Conservation (phyloP, 1,140 invertebrate genomes). For the Hyphantria cunea region DNA sequence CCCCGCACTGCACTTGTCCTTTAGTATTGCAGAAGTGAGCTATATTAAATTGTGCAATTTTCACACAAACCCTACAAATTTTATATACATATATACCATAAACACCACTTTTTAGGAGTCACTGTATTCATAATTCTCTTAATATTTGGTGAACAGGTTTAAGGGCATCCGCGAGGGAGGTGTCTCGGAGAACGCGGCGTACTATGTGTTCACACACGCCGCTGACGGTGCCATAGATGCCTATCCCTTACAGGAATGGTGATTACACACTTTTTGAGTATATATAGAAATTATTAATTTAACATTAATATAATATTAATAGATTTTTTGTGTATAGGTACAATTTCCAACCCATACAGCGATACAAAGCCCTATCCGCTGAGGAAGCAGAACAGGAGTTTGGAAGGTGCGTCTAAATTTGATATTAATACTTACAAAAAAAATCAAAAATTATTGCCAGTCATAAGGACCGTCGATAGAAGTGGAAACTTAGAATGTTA, state of each 20-base stretch:
- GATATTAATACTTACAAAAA: too few relatives aligned
- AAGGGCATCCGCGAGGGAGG: slow-evolving; percentile 96
- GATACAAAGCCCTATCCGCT: slow-evolving; percentile 95
- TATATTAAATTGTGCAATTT: too few relatives aligned
- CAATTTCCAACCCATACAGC: slow-evolving; percentile 93
- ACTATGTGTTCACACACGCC: slow-evolving; percentile 98
- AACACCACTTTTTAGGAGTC: too few relatives aligned
- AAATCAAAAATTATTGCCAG: too few relatives aligned
- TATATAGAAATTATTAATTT: background rate
- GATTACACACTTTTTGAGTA: slow-evolving; percentile 7
- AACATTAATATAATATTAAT: too few relatives aligned
- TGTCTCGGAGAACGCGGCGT: slow-evolving; percentile 96
- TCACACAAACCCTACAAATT: too few relatives aligned
- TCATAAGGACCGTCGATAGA: too few relatives aligned
- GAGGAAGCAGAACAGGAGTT: slow-evolving; percentile 99
- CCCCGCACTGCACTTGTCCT: too few relatives aligned
- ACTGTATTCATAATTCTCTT: too few relatives aligned
- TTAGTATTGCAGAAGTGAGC: too few relatives aligned
- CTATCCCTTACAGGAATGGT: slow-evolving; percentile 97
- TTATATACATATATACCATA: too few relatives aligned
- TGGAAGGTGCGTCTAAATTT: slow-evolving; percentile 80
- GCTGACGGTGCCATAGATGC: slow-evolving; percentile 97
- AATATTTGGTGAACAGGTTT: slow-evolving; percentile 82
- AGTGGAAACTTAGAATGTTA: too few relatives aligned
- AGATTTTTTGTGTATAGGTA: slow-evolving; percentile 80